phyloP scores from a whole-genome alignment of 1,140 invertebrate species.

The Halesus radiatus region DNA sequence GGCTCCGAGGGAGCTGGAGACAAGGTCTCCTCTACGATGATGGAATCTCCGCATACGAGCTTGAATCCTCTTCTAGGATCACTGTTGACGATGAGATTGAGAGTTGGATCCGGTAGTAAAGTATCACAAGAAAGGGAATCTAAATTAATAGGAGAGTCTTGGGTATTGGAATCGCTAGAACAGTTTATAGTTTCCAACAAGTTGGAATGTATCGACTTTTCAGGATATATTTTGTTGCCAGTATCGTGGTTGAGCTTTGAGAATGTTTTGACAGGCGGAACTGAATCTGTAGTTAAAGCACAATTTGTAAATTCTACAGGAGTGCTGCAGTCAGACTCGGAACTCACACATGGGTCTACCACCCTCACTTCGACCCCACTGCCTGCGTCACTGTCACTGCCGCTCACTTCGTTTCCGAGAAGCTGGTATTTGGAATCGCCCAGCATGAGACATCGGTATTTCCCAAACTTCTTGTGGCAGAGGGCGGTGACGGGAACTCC shows the following conservation, averaged over 20 bases:
- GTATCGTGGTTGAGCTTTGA: slow-evolving; percentile 26
- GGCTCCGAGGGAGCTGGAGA: slow-evolving; percentile 33
- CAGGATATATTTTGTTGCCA: slow-evolving; percentile 27
- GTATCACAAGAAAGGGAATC: slow-evolving; percentile 45
- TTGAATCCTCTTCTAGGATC: slow-evolving; percentile 46
- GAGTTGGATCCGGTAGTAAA: slow-evolving; percentile 51
- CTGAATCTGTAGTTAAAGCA: slow-evolving; percentile 3
- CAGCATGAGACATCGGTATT: slow-evolving; percentile 67
- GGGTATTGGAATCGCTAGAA: slow-evolving; percentile 30
- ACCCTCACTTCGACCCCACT: slow-evolving; percentile 67
- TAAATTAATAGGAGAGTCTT: slow-evolving; percentile 40
- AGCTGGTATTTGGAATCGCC: slow-evolving; percentile 55
- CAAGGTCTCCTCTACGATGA: slow-evolving; percentile 20
- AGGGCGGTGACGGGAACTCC: slow-evolving; percentile 3
- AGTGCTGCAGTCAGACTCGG: slow-evolving; percentile 68
- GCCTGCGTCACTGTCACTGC: slow-evolving; percentile 68
- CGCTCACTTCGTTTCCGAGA: slow-evolving; percentile 60
- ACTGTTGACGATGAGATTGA: slow-evolving; percentile 44
- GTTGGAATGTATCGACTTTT: slow-evolving; percentile 36
- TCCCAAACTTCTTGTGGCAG: slow-evolving; percentile 68
- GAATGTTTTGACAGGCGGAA: slow-evolving; percentile 40
- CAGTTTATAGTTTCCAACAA: slow-evolving; percentile 35
- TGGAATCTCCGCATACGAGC: slow-evolving; percentile 22
- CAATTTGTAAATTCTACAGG: slow-evolving; percentile 50
- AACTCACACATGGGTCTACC: slow-evolving; percentile 66